phyloP scores from a whole-genome alignment of 2,797 vertebrate species.

The Lagocephalus sceleratus region DNA sequence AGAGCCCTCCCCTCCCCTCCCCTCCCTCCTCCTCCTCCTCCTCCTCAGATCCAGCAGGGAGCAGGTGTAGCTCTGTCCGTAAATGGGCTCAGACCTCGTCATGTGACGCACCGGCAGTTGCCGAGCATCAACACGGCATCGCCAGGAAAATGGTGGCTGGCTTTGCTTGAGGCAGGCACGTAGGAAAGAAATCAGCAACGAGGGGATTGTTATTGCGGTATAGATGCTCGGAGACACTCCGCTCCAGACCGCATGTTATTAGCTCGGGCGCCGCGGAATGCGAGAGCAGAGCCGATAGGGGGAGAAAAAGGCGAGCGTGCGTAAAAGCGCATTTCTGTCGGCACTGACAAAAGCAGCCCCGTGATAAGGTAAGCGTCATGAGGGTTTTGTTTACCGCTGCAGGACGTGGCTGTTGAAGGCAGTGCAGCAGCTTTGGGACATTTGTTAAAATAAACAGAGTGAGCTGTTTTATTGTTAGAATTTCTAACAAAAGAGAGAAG shows the following conservation, averaged over 20 bases:
- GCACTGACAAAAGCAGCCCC: constrained; percentile 40
- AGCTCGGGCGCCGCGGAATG: constrained; percentile 32
- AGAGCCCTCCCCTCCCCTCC: background rate
- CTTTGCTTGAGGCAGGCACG: constrained; percentile 39
- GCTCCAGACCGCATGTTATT: constrained; percentile 7
- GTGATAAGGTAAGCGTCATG: constrained; percentile 70
- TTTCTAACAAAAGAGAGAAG: constrained; percentile 29
- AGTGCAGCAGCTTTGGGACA: too few species aligned
- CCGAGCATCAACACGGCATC: constrained; percentile 78
- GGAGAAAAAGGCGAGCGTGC: constrained; percentile 29
- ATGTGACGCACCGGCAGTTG: constrained; percentile 63
- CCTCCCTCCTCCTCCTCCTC: constrained; percentile 27
- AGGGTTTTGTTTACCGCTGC: constrained; percentile 29
- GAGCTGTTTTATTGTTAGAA: constrained; percentile 15
- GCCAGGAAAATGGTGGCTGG: constrained; percentile 75
- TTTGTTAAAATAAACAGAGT: constrained; percentile 22
- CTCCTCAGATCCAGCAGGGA: constrained; percentile 36
- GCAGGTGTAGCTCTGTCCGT: constrained; percentile 73
- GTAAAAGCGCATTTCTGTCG: constrained; percentile 34
- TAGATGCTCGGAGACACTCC: constrained; percentile 39
- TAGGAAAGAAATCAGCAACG: constrained; percentile 35
- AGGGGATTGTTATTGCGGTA: constrained; percentile 34
- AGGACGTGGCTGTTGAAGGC: constrained; percentile 10
- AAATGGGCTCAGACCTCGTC: constrained; percentile 61
- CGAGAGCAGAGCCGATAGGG: constrained; percentile 24